Base-by-base conservation (phyloP, 2,888 invertebrate genomes). In the Phrixothrix hirtus region DNA sequence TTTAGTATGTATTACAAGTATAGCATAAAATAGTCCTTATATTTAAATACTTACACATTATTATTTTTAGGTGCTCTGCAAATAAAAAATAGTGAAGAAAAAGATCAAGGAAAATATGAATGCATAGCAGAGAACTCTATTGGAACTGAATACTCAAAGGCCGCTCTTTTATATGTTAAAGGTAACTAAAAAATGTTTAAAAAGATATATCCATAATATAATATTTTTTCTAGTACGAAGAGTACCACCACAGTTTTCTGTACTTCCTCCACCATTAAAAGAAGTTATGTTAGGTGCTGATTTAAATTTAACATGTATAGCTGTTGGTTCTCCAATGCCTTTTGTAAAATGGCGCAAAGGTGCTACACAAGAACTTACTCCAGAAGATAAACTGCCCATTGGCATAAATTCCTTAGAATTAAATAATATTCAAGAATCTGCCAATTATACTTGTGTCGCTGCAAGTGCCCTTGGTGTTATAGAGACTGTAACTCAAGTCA, bases 321-420 rank as follows among this genome's bases (percentile, higher is more conserved):
- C 98, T 6, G 92, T 94, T 17, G 98, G 99, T 12, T 94, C 97
- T 0, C 98, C 98, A 3, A 96, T 98, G 96, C 99, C 98, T 1
- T 88, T 86, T 65, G 96, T 99, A 44, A 95, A 93, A 77, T 93
- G 93, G 93, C 85, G 89, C 62, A 89, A 90, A 78, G 92, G 87
- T 42, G 81, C 86, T 21, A 84, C 85, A 6, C 85, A 86, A 72
- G 94, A 94, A 77, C 76, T 95, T 59, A 93, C 93, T 0, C 90
- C 92, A 0, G 93, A 93, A 74, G 92, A 94, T 76, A 87, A 91
- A 65, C 82, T 92, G 47, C 87, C 90, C 0, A 82, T 92, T 36
- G 90, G 92, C 15, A 86, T 87, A 53, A 98, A 97, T 76, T 88
- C 93, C 9, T 81, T 99, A 31, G 84, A 87, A 65, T 77, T 99